These are phyloP conservation scores for Rotaria macrura DNA, from an alignment of 2,888 invertebrate genomes.

Conservation along the genomic window DNA sequence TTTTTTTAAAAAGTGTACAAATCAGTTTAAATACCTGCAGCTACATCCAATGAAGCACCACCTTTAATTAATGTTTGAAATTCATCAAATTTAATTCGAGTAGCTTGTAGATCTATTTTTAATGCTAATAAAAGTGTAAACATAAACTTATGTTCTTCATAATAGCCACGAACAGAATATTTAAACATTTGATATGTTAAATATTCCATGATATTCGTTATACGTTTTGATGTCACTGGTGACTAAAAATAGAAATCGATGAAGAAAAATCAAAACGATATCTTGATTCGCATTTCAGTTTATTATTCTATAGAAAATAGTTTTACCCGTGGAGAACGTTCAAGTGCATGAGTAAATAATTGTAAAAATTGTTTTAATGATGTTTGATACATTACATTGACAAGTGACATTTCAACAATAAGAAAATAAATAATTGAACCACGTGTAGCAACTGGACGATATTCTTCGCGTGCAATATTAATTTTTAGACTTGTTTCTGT, in stretches of 20 bases:
- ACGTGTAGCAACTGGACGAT: conserved; percentile 49
- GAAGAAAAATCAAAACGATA: too few species aligned
- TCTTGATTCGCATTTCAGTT: too few species aligned
- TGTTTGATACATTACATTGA: conserved; percentile 51
- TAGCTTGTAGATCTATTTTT: conserved; percentile 47
- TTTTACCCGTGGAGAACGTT: conserved; percentile 36
- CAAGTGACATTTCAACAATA: conserved; percentile 50
- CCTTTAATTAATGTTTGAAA: conserved; percentile 37
- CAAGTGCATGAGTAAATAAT: conserved; percentile 49
- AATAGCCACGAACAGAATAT: conserved; percentile 48
- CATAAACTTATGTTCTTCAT: conserved; percentile 49
- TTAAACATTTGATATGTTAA: conserved; percentile 50
- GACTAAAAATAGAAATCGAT: conserved; percentile 7
- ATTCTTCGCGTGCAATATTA: conserved; percentile 49
- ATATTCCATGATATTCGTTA: conserved; percentile 49
- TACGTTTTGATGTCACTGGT: conserved; percentile 41
- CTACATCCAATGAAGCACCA: conserved; percentile 50
- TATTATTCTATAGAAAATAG: too few species aligned
- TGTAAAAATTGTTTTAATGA: conserved; percentile 49
- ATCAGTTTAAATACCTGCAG: conserved; percentile 34
- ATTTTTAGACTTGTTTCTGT: conserved; percentile 50
- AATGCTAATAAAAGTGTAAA: conserved; percentile 49
- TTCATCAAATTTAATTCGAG: conserved; percentile 34
- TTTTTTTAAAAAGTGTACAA: too few species aligned
- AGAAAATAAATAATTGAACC: conserved; percentile 51